A percentile compares a stretch with the other conserved stretches of the same genome.
phyloP scores from a whole-genome alignment of 2,113 vertebrate species.

The Otolemur garnettii region DNA sequence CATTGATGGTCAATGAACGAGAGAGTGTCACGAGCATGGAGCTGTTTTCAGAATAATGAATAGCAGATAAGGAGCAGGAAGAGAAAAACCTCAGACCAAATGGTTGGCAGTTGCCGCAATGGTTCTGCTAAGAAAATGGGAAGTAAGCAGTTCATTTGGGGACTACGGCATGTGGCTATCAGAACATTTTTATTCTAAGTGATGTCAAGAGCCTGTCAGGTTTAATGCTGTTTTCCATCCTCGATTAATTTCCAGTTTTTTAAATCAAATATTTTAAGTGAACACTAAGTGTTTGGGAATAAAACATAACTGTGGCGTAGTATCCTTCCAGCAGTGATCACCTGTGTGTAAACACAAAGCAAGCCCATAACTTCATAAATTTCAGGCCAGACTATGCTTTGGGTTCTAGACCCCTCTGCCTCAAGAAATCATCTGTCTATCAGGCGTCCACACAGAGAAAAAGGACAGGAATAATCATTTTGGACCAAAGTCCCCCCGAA shows the following conservation, averaged over 20 bases:
- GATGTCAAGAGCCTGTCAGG: not conserved
- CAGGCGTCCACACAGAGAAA: not conserved
- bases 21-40: not conserved
- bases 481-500: not conserved
- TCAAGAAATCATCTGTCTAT: not conserved
- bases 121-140: too few species aligned
- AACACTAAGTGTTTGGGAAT: not conserved
- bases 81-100: not conserved
- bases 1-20: not conserved
- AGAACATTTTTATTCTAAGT: not conserved
- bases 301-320: not conserved
- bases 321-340: too few species aligned
- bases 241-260: not conserved
- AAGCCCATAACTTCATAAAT: not conserved
- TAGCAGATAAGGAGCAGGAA: not conserved
- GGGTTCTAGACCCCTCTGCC: not conserved
- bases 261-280: not conserved
- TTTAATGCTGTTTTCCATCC: not conserved
- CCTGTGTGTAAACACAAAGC: not conserved
- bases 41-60: not conserved
- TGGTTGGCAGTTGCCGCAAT: not conserved
- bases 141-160: not conserved
- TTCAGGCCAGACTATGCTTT: not conserved
- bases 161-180: fast-evolving
- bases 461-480: not conserved